Evolutionary conservation across 2,797 vertebrate genomes (phyloP).

Genomic region (Cyprinella venusta): DNA sequence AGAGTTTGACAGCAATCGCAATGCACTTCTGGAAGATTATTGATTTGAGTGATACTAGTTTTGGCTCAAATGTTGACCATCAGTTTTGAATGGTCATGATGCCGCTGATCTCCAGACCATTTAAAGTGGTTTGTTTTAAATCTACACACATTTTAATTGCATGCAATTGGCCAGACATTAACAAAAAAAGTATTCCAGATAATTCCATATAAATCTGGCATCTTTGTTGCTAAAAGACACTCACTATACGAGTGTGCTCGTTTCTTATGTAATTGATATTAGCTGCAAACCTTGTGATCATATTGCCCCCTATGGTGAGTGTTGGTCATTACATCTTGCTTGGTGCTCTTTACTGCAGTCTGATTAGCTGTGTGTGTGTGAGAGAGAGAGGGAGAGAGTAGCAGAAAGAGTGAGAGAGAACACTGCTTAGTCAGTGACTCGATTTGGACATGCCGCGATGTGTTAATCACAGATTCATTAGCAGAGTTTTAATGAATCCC

Average conservation of each 20-base stretch:
- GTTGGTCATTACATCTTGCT: slow-evolving; percentile 24
- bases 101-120: background rate
- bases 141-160: background rate
- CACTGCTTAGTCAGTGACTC: slow-evolving; percentile 24
- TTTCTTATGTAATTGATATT: slow-evolving; percentile 1
- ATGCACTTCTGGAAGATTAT: background rate
- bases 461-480: slow-evolving; percentile 45
- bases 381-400: background rate
- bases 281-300: background rate
- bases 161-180: background rate
- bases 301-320: slow-evolving; percentile 22
- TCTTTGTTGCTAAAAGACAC: background rate
- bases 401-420: background rate
- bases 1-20: background rate
- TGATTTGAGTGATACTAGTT: too few species aligned
- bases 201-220: background rate
- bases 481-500: slow-evolving; percentile 27
- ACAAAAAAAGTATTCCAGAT: background rate
- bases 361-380: slow-evolving; percentile 4
- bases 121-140: background rate
- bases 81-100: background rate
- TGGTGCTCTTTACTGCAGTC: background rate
- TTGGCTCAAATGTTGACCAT: background rate
- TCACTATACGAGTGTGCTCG: background rate
- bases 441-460: background rate